A percentile compares a stretch with the other conserved stretches of the same genome.
phyloP scores from a whole-genome alignment of 2,797 vertebrate genomes.

The Phyllotis vaccarum region DNA sequence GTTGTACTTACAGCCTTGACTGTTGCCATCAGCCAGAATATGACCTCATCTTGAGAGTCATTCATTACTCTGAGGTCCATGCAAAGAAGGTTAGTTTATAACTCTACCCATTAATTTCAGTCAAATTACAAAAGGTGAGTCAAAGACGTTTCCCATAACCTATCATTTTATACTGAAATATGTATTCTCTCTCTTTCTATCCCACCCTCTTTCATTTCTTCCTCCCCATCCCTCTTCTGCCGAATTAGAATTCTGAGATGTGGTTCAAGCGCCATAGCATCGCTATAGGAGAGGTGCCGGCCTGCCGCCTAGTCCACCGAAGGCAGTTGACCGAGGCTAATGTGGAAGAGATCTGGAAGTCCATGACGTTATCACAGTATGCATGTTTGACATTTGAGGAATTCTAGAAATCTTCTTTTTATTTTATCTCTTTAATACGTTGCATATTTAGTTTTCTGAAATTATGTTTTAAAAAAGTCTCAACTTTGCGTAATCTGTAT shows the following conservation, averaged over 20 bases:
- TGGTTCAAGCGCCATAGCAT: conserved; percentile 98
- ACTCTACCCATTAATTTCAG: conserved; percentile 51
- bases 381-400: conserved; percentile 59
- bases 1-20: not conserved
- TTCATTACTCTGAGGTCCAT: not conserved
- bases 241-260: conserved; percentile 90
- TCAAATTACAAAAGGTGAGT: conserved; percentile 1
- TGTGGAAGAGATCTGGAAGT: conserved; percentile 95
- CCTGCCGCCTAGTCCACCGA: conserved; percentile 92
- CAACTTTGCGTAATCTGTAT: conserved; percentile 39
- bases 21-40: not conserved
- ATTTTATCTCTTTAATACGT: conserved; percentile 27
- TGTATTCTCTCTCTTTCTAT: not conserved
- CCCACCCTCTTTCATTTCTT: no score
- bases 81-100: conserved; percentile 21
- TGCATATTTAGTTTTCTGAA: conserved; percentile 63
- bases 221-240: not conserved
- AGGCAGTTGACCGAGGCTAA: conserved; percentile 92
- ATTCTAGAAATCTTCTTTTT: not conserved
- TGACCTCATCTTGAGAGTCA: not conserved
- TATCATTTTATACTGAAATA: conserved; percentile 28
- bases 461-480: not conserved
- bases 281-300: conserved; percentile 95
- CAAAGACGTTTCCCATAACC: conserved; percentile 21
- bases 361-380: conserved; percentile 91